Conservation (phyloP, 92 coral and sea anemone genomes). For the Epizoanthus illoricatus region DNA sequence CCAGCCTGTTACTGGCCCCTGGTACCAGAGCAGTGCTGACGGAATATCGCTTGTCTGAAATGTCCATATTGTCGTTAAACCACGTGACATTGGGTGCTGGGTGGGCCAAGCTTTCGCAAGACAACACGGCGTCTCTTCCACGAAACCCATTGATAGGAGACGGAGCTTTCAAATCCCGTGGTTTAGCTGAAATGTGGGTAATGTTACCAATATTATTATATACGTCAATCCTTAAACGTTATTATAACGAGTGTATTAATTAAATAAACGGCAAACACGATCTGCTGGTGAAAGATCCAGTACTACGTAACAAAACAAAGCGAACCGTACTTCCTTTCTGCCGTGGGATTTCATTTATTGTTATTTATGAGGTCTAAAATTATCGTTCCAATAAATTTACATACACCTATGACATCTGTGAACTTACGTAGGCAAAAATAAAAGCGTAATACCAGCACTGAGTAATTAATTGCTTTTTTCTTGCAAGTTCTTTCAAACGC, state of each 20-base stretch:
- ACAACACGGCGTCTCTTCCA: neutral
- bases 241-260: neutral
- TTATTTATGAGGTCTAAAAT: too few species aligned
- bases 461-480: too few species aligned
- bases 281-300: neutral
- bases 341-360: too few species aligned
- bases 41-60: neutral
- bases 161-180: slow-evolving; percentile 8
- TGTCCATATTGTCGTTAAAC: slow-evolving; percentile 25
- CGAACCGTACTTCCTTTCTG: too few species aligned
- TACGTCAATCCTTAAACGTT: neutral
- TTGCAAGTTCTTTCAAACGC: too few species aligned
- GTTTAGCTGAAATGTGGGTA: neutral
- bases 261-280: neutral
- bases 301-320: too few species aligned
- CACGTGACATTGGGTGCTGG: slow-evolving; percentile 14
- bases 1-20: neutral
- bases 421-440: too few species aligned
- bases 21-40: neutral
- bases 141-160: slow-evolving; percentile 15
- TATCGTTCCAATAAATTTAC: too few species aligned
- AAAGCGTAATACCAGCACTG: too few species aligned
- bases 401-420: too few species aligned
- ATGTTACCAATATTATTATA: neutral
- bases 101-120: slow-evolving; percentile 16